phyloP scores from a whole-genome alignment of 2,888 invertebrate genomes.

The Bimastos eiseni region DNA sequence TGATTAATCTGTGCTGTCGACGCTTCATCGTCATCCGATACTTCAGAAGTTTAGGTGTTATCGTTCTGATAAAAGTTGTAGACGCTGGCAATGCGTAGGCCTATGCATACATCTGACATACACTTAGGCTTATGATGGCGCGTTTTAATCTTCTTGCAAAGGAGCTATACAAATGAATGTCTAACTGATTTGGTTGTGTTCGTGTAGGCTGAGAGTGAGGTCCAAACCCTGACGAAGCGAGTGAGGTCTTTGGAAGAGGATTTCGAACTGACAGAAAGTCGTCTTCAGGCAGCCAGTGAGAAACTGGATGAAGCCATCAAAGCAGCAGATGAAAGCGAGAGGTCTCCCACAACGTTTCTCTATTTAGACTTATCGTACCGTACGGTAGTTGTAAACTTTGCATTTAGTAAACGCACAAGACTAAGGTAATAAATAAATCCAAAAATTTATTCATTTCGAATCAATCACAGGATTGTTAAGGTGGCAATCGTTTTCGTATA shows the following conservation, averaged over 20 bases:
- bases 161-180: too few species aligned
- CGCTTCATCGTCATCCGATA: not conserved
- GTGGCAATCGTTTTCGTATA: too few species aligned
- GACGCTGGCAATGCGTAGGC: not conserved
- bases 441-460: not conserved
- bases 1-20: not conserved
- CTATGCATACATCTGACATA: too few species aligned
- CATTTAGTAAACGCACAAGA: not conserved
- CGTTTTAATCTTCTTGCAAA: too few species aligned
- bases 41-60: not conserved
- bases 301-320: conserved; percentile 99
- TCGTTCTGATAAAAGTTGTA: not conserved
- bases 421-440: not conserved
- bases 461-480: not conserved
- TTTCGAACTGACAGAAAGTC: conserved; percentile 97
- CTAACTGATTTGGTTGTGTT: not conserved
- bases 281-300: conserved; percentile 93
- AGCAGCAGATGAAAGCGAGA: conserved; percentile 99
- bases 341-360: conserved; percentile 67
- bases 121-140: too few species aligned
- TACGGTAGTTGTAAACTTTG: not conserved
- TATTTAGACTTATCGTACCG: not conserved
- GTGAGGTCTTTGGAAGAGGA: conserved; percentile 99
- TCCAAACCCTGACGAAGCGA: conserved; percentile 96
- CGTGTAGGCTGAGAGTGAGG: conserved; percentile 91